Conservation (phyloP, 2,888 invertebrate species). For the Priocnemis perturbator region DNA sequence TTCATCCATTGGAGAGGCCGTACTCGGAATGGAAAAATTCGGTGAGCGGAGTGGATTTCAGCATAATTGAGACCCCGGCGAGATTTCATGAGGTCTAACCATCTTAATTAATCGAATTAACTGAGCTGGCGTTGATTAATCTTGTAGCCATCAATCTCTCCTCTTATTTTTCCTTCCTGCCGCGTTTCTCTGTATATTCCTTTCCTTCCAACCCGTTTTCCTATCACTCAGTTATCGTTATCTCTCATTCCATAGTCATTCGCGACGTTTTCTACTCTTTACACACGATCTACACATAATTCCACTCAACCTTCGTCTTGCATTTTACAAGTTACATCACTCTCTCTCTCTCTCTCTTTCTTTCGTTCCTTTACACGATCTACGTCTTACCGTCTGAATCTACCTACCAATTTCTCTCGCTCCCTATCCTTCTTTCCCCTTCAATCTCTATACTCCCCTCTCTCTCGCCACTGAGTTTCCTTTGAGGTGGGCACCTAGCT, state of each 20-base stretch:
- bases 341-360: background rate
- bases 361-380: background rate
- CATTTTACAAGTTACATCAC: background rate
- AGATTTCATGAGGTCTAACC: too few species aligned
- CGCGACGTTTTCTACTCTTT: background rate
- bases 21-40: too few species aligned
- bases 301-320: background rate
- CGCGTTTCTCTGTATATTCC: background rate
- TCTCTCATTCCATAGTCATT: background rate
- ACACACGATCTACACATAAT: background rate
- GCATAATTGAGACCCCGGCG: too few species aligned
- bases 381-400: constrained; percentile 1
- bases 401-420: background rate
- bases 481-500: constrained; percentile 49
- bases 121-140: too few species aligned
- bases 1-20: too few species aligned
- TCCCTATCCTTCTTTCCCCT: background rate
- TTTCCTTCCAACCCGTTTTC: background rate
- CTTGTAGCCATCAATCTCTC: too few species aligned
- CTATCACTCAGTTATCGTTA: background rate
- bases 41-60: too few species aligned
- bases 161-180: background rate
- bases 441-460: background rate
- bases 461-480: constrained; percentile 25
- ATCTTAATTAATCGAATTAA: too few species aligned